Conservation (phyloP, 2,888 invertebrate species). For the Alitta virens region DNA sequence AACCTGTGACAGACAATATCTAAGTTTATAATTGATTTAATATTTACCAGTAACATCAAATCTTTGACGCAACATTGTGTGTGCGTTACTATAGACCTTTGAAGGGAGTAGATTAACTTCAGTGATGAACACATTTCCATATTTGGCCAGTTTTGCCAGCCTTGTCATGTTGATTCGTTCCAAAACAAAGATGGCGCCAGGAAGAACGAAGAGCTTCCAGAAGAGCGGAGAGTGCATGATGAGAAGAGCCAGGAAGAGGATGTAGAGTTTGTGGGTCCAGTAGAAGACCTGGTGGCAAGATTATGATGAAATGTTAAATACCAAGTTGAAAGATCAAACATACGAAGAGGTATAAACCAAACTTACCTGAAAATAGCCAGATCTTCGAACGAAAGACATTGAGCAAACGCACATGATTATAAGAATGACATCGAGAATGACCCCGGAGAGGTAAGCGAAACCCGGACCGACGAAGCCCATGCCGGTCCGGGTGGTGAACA, state of each 20-base stretch:
- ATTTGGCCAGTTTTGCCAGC: constrained; percentile 35
- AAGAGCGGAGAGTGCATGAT: constrained; percentile 88
- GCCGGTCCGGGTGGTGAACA: constrained; percentile 74
- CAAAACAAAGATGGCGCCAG: constrained; percentile 74
- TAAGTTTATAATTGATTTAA: not conserved
- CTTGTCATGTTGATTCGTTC: constrained; percentile 67
- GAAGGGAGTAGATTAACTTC: constrained; percentile 84
- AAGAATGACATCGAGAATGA: constrained; percentile 71
- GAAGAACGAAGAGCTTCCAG: constrained; percentile 91
- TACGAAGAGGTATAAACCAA: no score
- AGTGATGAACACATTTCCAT: constrained; percentile 83
- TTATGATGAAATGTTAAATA: no score
- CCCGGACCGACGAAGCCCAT: constrained; percentile 72
- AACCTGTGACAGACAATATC: constrained; percentile 42
- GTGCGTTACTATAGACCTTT: no score
- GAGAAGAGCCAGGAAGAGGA: constrained; percentile 81
- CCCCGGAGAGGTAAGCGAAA: constrained; percentile 83
- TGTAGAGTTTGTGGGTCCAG: constrained; percentile 84
- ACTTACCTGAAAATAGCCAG: constrained; percentile 83
- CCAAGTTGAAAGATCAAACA: no score
- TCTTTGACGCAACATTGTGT: no score
- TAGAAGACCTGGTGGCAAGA: constrained; percentile 92
- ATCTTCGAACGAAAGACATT: constrained; percentile 79
- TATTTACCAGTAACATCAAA: no score
- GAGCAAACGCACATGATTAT: constrained; percentile 79